phyloP scores from a whole-genome alignment of 2,888 invertebrate species.

The Carabus problematicus region DNA sequence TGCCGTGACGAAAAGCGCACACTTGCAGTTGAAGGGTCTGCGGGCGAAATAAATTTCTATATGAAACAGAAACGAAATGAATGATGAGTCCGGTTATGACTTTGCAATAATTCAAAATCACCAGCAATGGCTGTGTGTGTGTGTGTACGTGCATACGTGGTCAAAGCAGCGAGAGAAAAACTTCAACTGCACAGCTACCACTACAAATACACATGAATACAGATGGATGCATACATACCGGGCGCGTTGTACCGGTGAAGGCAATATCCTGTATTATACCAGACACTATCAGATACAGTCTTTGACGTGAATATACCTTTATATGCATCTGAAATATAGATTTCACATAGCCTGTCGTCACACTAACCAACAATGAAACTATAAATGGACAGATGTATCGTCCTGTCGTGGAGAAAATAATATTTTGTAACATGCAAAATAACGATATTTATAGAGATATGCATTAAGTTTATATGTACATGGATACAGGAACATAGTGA shows the following conservation, averaged over 20 bases:
- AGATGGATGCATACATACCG: neutral
- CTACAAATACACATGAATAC: no score
- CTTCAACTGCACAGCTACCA: no score
- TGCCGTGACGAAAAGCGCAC: constrained; percentile 29
- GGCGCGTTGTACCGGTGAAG: neutral
- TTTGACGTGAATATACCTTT: constrained; percentile 23
- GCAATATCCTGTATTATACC: constrained; percentile 13
- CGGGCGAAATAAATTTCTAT: constrained; percentile 29
- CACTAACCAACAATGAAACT: no score
- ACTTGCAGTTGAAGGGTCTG: constrained; percentile 28
- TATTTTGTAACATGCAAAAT: no score
- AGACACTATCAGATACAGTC: constrained; percentile 11
- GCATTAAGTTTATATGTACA: no score
- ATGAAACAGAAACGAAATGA: constrained; percentile 27
- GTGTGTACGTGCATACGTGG: neutral
- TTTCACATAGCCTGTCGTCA: no score
- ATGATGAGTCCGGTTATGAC: constrained; percentile 33
- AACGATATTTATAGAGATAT: no score
- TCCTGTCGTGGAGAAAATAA: no score
- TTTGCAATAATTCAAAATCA: constrained; percentile 30
- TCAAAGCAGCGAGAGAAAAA: no score
- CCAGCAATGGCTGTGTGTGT: neutral
- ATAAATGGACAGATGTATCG: no score
- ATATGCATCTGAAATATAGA: constrained; percentile 3
- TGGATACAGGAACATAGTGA: no score